Base-by-base conservation (phyloP, 2,888 invertebrate genomes). In the Scaptodrosophila latifasciaeformis region DNA sequence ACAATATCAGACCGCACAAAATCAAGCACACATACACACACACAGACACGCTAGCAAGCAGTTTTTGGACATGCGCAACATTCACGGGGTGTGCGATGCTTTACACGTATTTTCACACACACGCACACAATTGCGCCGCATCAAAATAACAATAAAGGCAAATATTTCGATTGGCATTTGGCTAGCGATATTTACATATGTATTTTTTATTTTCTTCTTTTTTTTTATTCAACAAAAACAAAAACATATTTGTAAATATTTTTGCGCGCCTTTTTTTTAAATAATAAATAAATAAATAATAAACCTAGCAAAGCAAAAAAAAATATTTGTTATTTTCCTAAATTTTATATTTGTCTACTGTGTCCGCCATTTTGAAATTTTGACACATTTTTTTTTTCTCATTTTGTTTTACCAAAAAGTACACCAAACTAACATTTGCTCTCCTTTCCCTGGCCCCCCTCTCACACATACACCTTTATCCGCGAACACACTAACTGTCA, bases 351-450 rank as follows among this genome's bases (percentile, higher is more conserved):
- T 12, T 12, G 10, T 12, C 31, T 31, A 6, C 12, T 31, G 12
- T 9, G 35, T 13, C 35, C 35, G 35, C 35, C 35, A 35, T 35
- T 15, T 35, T 35, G 35, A 35, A 35, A 35, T 15, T 35, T 35
- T 4, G 15, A 17, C 35, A 15, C 35, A 35, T n/a, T n/a, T n/a
- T n/a, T n/a, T n/a, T n/a, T n/a, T n/a, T n/a, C 27, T 6, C 27
- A 27, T 6, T 6, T 6, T 6, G 27, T 27, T 27, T 5, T 27
- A 27, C 27, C 27, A 12, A 35, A 35, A 31, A 31, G 31, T 31
- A 31, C 31, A 31, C 35, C 35, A 35, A 12, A 35, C 35, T 5
- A 35, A 5, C n/a, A 35, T 9, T 9, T 35, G 15, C 15, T n/a
- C n/a, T n/a, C n/a, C n/a, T n/a, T n/a, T n/a, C n/a, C n/a, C n/a